Evolutionary conservation across 2,797 vertebrate species (phyloP), one percentile per base, ranked within the genome.

Genomic region (Crenuchus spilurus): DNA sequence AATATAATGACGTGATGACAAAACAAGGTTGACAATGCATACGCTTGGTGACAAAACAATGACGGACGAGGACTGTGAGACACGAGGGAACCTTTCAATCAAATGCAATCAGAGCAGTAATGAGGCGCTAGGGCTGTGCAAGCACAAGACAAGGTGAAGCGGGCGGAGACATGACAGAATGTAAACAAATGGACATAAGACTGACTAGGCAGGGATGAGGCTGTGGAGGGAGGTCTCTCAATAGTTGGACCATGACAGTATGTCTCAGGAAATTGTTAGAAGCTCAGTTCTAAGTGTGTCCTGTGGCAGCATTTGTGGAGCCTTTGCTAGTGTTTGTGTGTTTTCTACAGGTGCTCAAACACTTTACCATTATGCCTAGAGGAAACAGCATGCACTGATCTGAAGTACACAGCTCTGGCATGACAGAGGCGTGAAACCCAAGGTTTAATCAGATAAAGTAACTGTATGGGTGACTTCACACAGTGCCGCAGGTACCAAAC

Each of bases 391-490:
- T 11, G 20, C 46, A 16, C 60, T 33, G 48, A 58, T 37, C 44
- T 60, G 54, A 67, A 39, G 44, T 42, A 41, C 39, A 58, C 11
- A 42, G 42, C 41, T 58, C 54, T 68, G 44, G 31, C 44, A 60
- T 30, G 62, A 39, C 31, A 58, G 52, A 67, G 52, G 52, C 57
- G 51, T 74, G 72, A 61, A 75, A 65, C n/a, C 54, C 3, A 5
- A n/a, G 33, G 26, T 68, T 46, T 74, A 67, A 49, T 67, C 58
- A 74, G 11, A 49, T 67, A 31, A 51, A 42, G 54, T 48, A 42
- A 39, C 24, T 28, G 60, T 44, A n/a, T 42, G 31, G 6, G 16
- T 37, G 30, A 48, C 14, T 14, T 65, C 54, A 51, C 62, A 64
- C 42, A 48, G 41, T 63, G 39, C 60, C 14, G 39, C 60, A 63